Evolutionary conservation across 2,797 vertebrate species (phyloP).

Genomic region (Philypnodon macrostomus): DNA sequence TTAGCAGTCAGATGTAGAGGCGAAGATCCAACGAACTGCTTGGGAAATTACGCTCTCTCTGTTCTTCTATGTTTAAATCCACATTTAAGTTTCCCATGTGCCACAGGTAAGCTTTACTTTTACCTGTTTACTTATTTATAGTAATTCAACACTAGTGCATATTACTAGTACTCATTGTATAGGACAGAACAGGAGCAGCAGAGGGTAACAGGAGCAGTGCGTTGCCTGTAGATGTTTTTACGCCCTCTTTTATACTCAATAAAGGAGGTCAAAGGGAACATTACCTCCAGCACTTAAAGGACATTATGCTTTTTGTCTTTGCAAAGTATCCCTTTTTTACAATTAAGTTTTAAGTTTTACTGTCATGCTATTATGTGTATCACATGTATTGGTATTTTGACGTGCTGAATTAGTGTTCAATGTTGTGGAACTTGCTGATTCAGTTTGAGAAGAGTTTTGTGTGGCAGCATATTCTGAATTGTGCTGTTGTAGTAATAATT

Average conservation of each 20-base stretch:
- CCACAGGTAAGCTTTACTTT: slow-evolving; percentile 12
- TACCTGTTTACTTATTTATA: slow-evolving; percentile 51
- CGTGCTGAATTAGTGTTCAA: neutral
- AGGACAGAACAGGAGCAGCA: slow-evolving; percentile 46
- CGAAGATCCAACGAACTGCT: neutral
- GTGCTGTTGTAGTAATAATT: neutral
- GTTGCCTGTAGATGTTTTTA: slow-evolving; percentile 37
- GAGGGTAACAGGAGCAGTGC: slow-evolving; percentile 52
- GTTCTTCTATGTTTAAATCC: slow-evolving; percentile 11
- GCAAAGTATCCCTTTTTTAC: neutral
- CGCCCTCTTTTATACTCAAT: slow-evolving; percentile 55
- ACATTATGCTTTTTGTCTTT: slow-evolving; percentile 20
- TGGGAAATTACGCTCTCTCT: neutral
- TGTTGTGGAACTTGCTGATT: neutral
- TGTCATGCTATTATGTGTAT: neutral
- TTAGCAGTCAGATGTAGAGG: neutral
- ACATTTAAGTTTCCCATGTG: slow-evolving; percentile 8
- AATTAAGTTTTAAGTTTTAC: neutral
- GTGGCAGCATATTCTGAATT: neutral
- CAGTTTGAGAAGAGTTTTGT: neutral
- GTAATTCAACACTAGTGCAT: slow-evolving; percentile 35
- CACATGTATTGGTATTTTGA: neutral
- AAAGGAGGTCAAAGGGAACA: slow-evolving; percentile 56
- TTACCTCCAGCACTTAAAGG: slow-evolving; percentile 24
- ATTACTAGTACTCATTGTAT: slow-evolving; percentile 53